phyloP scores from a whole-genome alignment of 1,140 invertebrate genomes.

The Aphaenogaster ashmeadi region DNA sequence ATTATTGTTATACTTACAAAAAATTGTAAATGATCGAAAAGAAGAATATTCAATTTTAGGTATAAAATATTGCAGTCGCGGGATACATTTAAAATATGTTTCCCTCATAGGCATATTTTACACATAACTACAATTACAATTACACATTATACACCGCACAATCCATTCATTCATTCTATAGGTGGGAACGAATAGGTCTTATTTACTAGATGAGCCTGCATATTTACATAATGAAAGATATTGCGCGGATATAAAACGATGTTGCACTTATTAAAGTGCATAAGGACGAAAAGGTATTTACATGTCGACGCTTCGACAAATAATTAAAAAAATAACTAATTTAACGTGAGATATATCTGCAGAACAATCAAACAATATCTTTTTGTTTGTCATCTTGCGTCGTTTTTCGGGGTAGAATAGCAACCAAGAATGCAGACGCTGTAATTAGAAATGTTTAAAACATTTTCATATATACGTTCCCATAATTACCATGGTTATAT shows the following conservation, averaged over 20 bases:
- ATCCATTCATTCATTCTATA: background rate
- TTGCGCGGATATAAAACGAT: conserved; percentile 20
- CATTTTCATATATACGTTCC: conserved; percentile 1
- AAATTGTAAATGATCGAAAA: background rate
- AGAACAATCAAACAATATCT: conserved; percentile 27
- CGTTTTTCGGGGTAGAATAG: conserved; percentile 72
- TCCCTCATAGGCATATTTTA: background rate
- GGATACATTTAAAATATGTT: conserved; percentile 44
- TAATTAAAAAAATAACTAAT: background rate
- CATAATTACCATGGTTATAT: background rate
- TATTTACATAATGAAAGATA: conserved; percentile 70
- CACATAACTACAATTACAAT: too few relatives aligned
- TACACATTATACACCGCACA: background rate
- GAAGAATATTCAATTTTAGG: background rate
- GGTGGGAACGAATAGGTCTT: background rate
- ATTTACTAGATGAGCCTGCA: conserved; percentile 35
- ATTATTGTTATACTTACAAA: background rate
- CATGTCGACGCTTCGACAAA: background rate
- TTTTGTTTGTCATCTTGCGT: conserved; percentile 44
- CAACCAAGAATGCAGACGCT: conserved; percentile 77
- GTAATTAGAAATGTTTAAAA: conserved; percentile 13
- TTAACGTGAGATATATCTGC: background rate
- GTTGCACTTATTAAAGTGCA: background rate
- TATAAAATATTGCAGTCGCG: conserved; percentile 13
- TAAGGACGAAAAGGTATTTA: conserved; percentile 56